These are phyloP conservation scores for Tyria jacobaeae DNA, from an alignment of 2,888 invertebrate species.

Conservation along the genomic window DNA sequence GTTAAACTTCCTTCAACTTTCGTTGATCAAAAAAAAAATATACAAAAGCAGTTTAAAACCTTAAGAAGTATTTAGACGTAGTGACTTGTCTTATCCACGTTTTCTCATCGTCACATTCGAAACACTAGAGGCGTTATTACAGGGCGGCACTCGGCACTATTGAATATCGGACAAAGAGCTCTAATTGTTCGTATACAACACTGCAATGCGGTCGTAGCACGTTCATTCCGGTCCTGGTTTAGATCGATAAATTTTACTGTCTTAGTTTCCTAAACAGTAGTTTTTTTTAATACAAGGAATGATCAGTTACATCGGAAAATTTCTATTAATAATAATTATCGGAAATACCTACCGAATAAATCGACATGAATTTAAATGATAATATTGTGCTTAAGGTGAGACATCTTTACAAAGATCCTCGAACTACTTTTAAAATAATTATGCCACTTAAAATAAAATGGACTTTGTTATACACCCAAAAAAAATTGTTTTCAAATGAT, in stretches of 20 bases:
- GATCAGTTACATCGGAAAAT: background rate
- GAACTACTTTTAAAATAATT: too few relatives aligned
- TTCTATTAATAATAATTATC: too few relatives aligned
- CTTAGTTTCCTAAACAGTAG: background rate
- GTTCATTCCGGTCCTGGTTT: slow-evolving; percentile 25
- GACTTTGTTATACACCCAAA: too few relatives aligned
- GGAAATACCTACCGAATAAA: too few relatives aligned
- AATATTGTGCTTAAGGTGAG: too few relatives aligned
- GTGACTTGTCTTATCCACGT: slow-evolving; percentile 45
- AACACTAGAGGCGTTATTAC: slow-evolving; percentile 63
- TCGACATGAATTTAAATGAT: too few relatives aligned
- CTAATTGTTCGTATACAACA: slow-evolving; percentile 74
- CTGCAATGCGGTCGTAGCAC: slow-evolving; percentile 54
- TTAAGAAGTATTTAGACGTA: background rate
- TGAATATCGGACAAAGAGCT: slow-evolving; percentile 81
- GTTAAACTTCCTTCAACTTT: too few relatives aligned
- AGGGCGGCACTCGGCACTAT: slow-evolving; percentile 68
- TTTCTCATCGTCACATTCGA: slow-evolving; percentile 51
- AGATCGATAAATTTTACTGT: slow-evolving; percentile 30
- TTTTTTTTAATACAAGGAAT: background rate
- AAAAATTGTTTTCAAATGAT: too few relatives aligned
- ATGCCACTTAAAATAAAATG: too few relatives aligned
- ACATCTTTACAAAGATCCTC: too few relatives aligned
- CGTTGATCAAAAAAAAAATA: too few relatives aligned
- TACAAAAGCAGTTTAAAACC: too few relatives aligned